These are phyloP conservation scores for Pogoniulus pusillus DNA, from an alignment of 2,797 vertebrate genomes.

Conservation along the genomic window DNA sequence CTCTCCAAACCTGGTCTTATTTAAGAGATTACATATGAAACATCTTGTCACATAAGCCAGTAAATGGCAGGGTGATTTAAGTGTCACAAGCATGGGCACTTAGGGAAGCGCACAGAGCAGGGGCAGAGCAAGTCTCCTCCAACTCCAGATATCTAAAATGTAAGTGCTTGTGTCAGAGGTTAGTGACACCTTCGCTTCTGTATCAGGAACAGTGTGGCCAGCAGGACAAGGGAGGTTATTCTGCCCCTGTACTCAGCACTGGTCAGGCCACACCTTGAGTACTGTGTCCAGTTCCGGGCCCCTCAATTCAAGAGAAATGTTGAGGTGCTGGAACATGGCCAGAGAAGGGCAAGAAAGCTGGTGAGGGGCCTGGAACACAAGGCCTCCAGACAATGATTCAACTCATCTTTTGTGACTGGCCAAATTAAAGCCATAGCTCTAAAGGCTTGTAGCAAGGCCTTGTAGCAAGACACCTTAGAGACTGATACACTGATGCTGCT, in stretches of 20 bases:
- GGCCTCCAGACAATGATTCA: background rate
- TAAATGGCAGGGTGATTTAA: background rate
- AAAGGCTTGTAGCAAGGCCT: too few species aligned
- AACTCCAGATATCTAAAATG: background rate
- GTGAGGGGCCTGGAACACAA: too few species aligned
- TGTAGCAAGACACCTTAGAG: background rate
- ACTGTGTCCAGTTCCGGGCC: too few species aligned
- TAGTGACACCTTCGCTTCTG: background rate
- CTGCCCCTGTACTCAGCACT: too few species aligned
- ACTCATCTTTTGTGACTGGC: background rate
- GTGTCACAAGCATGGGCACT: background rate
- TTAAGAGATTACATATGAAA: background rate
- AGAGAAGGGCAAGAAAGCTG: too few species aligned
- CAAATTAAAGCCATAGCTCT: background rate
- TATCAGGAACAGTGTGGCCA: too few species aligned
- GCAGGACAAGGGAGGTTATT: too few species aligned
- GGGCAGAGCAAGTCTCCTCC: background rate
- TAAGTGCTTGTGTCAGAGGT: background rate
- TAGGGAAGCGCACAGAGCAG: background rate
- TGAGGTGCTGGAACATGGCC: too few species aligned
- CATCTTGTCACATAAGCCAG: background rate
- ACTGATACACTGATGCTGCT: background rate
- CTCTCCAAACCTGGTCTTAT: background rate
- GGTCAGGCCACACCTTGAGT: too few species aligned
- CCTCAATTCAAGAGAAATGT: too few species aligned